These are phyloP conservation scores for Tetrapedia diversipes DNA, from an alignment of 2,888 invertebrate species.

Conservation along the genomic window DNA sequence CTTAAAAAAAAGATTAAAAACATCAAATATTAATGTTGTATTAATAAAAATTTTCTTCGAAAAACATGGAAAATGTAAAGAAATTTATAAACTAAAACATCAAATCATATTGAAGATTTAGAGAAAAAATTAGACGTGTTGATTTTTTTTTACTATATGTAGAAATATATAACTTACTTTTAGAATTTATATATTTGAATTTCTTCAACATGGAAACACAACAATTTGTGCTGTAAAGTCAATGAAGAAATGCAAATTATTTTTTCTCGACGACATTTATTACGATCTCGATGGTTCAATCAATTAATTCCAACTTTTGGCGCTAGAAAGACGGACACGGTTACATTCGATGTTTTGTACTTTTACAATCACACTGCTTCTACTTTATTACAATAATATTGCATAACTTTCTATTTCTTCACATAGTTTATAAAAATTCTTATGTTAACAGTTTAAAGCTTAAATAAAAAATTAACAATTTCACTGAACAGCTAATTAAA, in stretches of 20 bases:
- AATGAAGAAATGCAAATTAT: constrained; percentile 10
- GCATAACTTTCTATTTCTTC: not conserved
- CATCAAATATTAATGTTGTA: no score
- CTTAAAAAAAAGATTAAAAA: not conserved
- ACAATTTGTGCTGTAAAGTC: not conserved
- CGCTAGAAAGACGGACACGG: constrained; percentile 43
- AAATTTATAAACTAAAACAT: not conserved
- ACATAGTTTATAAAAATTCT: not conserved
- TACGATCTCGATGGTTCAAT: constrained; percentile 36
- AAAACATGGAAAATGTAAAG: not conserved
- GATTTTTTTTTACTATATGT: not conserved
- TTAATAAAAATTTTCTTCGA: not conserved
- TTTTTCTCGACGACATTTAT: constrained; percentile 35
- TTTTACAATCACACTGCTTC: constrained; percentile 23
- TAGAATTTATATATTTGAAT: not conserved
- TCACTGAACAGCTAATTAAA: no score
- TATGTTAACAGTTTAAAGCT: not conserved
- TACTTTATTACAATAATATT: constrained; percentile 15
- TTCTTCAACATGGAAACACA: not conserved
- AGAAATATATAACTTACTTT: not conserved
- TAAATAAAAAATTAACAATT: not conserved
- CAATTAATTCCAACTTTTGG: constrained; percentile 31
- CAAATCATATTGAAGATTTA: not conserved
- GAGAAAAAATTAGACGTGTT: not conserved
- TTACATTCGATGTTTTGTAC: constrained; percentile 30